Evolutionary conservation across 2,888 invertebrate genomes (phyloP), one percentile per base, ranked within the genome.

Genomic region (Zaprionus obscuricornis): DNA sequence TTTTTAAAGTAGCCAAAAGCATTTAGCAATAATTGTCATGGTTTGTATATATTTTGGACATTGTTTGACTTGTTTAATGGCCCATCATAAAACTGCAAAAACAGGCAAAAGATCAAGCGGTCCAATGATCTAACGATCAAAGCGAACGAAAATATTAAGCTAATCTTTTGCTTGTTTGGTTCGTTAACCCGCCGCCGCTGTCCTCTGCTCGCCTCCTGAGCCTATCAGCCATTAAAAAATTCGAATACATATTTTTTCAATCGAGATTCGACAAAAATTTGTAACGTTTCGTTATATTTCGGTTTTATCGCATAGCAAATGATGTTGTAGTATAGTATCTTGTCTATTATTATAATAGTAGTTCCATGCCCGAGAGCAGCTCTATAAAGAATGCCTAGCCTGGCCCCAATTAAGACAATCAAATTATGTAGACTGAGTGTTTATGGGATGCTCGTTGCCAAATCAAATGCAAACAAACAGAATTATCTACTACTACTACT

Each of bases 1-100:
- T 50, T 57, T 58, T 63, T 51, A 20, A 63, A 37, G 76, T 71
- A 85, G 83, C 79, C 62, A 51, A 82, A 82, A 85, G 45, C 83
- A 75, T 85, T 85, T 83, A 75, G 64, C 60, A 57, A 85, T 85
- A 57, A 78, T 85, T 82, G 68, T 67, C 77, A 81, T 63, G 55
- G 57, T 55, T 36, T 24, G 47, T 52, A 34, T 16, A 33, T 49
- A 31, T 78, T 66, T 64, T 50, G 52, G 54, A 42, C 43, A 85
- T 76, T 81, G 82, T 84, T 68, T 54, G 55, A 31, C 52, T 40
- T 54, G 10, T 59, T 85, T 76, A 62, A 76, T 78, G 49, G 46
- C 43, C 31, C 14, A 22, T 59, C 81, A 46, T 64, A 58, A 85
- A 60, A 65, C 39, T 49, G 58, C 57, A 60, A 57, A 76, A 56